These are phyloP conservation scores for Drosophila colorata DNA, from an alignment of 2,888 invertebrate species.

Conservation along the genomic window DNA sequence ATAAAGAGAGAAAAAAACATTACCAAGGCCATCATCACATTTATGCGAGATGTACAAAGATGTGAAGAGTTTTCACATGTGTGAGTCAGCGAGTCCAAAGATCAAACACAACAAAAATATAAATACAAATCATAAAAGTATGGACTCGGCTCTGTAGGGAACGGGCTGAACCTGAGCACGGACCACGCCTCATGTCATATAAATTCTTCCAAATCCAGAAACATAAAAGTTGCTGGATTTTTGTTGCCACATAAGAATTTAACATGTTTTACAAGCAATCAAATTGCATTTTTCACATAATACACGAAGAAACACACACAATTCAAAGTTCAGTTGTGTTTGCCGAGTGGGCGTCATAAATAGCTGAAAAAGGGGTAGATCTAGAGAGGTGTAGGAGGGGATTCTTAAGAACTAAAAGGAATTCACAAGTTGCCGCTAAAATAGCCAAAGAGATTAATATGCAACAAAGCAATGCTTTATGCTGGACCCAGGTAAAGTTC, in stretches of 20 bases:
- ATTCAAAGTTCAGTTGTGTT: slow-evolving; percentile 20
- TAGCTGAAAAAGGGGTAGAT: slow-evolving; percentile 20
- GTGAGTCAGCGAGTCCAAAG: slow-evolving; percentile 39
- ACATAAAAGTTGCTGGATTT: slow-evolving; percentile 60
- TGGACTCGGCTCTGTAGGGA: slow-evolving; percentile 16
- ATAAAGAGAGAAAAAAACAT: slow-evolving; percentile 9
- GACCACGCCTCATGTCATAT: slow-evolving; percentile 66
- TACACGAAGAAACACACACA: slow-evolving; percentile 41
- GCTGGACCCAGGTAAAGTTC: slow-evolving; percentile 21
- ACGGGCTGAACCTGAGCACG: slow-evolving; percentile 23
- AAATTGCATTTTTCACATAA: slow-evolving; percentile 84
- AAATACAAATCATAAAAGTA: slow-evolving; percentile 56
- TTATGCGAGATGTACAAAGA: slow-evolving; percentile 17
- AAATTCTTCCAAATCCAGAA: slow-evolving; percentile 65
- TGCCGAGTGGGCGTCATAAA: slow-evolving; percentile 52
- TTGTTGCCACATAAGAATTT: slow-evolving; percentile 70
- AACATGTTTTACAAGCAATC: slow-evolving; percentile 83
- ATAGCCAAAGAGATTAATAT: slow-evolving; percentile 52
- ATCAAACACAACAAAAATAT: slow-evolving; percentile 44
- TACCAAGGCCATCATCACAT: slow-evolving; percentile 30
- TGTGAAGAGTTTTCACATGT: slow-evolving; percentile 36
- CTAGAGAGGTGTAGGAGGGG: not conserved
- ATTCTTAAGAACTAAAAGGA: slow-evolving; percentile 18
- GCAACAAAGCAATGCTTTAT: slow-evolving; percentile 56
- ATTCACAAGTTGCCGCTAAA: slow-evolving; percentile 74